These are phyloP conservation scores for Onychomys leucogaster DNA, from an alignment of 2,797 vertebrate species.

Conservation along the genomic window DNA sequence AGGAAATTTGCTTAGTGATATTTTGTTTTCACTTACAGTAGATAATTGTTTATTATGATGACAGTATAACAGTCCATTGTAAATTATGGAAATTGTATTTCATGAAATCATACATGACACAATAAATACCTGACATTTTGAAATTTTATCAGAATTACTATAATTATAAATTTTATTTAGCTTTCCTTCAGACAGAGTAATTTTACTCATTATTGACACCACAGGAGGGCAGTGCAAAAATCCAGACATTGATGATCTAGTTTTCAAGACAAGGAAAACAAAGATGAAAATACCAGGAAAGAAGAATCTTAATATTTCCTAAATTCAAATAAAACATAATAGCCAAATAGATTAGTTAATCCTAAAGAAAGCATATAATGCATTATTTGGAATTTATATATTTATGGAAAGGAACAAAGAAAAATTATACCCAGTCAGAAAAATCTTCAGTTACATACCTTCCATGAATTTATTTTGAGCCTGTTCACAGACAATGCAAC, in stretches of 20 bases:
- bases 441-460: not conserved
- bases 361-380: not conserved
- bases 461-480: not conserved
- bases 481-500: not conserved
- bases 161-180: not conserved
- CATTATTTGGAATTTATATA: not conserved
- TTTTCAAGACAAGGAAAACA: not conserved
- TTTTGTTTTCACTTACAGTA: not conserved
- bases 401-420: not conserved
- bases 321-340: not conserved
- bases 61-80: not conserved
- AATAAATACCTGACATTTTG: not conserved
- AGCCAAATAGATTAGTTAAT: not conserved
- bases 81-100: conserved; percentile 2
- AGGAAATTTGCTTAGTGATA: not conserved
- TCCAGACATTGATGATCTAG: not conserved
- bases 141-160: not conserved
- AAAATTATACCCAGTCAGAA: not conserved
- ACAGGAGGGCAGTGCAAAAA: not conserved
- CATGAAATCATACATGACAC: not conserved
- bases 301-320: not conserved
- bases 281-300: not conserved
- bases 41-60: not conserved
- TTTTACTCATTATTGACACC: not conserved
- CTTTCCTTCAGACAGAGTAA: not conserved